A percentile compares a stretch with the other conserved stretches of the same genome.
These are phyloP conservation scores for Allacma fusca DNA, from an alignment of 2,888 invertebrate species.

Conservation along the genomic window DNA sequence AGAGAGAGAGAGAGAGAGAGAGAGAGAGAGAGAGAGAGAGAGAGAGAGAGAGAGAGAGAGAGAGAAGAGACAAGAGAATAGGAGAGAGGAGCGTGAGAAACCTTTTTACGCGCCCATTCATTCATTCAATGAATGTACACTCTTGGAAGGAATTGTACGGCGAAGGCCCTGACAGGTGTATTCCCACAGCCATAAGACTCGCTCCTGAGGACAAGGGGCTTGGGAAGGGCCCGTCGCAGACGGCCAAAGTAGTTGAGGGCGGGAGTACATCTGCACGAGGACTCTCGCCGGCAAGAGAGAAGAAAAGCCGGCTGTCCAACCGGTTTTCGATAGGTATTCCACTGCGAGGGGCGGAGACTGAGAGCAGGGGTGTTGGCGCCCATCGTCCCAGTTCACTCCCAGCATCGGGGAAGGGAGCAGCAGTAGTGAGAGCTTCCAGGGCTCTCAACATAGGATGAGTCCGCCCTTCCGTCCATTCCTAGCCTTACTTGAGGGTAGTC, in stretches of 20 bases:
- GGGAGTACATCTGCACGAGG: conserved; percentile 3
- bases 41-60: background rate
- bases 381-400: background rate
- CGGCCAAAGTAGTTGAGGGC: background rate
- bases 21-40: background rate
- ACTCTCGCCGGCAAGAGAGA: conserved; percentile 23
- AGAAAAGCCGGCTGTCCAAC: conserved; percentile 18
- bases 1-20: too few species aligned
- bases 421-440: too few species aligned
- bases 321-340: conserved; percentile 24
- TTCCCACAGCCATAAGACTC: background rate
- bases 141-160: background rate
- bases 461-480: too few species aligned
- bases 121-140: conserved; percentile 23
- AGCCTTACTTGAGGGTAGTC: too few species aligned
- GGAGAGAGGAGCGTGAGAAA: conserved; percentile 32
- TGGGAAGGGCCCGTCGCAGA: background rate
- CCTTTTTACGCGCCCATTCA: conserved; percentile 38
- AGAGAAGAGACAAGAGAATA: background rate
- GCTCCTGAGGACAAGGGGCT: background rate
- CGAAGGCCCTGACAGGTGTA: background rate
- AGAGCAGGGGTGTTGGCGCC: conserved; percentile 2
- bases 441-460: too few species aligned
- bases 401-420: background rate
- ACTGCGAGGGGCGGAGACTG: background rate